Conservation (phyloP, 2,797 vertebrate genomes). For the Mareca penelope region DNA sequence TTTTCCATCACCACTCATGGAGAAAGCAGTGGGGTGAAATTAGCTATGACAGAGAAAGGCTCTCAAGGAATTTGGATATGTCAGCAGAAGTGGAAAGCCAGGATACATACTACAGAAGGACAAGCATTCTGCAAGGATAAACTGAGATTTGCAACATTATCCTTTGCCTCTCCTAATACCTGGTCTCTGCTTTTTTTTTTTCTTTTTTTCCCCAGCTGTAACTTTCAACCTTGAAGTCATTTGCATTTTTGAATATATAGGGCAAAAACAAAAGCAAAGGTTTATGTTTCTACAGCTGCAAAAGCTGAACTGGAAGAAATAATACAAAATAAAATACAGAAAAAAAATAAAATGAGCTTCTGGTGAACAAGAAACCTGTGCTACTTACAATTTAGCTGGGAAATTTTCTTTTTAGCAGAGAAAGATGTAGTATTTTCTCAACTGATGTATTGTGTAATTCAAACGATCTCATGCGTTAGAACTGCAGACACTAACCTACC, state of each 20-base stretch:
- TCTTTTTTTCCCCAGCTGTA: background rate
- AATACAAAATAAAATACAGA: background rate
- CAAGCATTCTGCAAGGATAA: conserved; percentile 33
- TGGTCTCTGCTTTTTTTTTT: background rate
- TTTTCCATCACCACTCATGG: background rate
- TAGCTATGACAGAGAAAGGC: background rate
- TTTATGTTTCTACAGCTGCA: background rate
- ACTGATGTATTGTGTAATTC: background rate
- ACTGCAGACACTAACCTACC: background rate
- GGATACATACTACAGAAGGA: background rate
- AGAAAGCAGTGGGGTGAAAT: background rate
- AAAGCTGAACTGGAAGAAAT: background rate
- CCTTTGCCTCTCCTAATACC: background rate
- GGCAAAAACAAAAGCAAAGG: background rate
- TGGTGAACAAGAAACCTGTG: background rate
- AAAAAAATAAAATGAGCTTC: background rate
- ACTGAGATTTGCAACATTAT: conserved; percentile 13
- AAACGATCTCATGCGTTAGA: background rate
- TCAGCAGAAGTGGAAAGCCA: conserved; percentile 32
- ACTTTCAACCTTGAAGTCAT: background rate
- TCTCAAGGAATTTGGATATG: conserved; percentile 8
- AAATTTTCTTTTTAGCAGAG: background rate
- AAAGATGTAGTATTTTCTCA: background rate
- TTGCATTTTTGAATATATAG: background rate
- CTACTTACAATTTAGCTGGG: background rate